phyloP scores from a whole-genome alignment of 2,888 invertebrate genomes.

The Furcula furcula region DNA sequence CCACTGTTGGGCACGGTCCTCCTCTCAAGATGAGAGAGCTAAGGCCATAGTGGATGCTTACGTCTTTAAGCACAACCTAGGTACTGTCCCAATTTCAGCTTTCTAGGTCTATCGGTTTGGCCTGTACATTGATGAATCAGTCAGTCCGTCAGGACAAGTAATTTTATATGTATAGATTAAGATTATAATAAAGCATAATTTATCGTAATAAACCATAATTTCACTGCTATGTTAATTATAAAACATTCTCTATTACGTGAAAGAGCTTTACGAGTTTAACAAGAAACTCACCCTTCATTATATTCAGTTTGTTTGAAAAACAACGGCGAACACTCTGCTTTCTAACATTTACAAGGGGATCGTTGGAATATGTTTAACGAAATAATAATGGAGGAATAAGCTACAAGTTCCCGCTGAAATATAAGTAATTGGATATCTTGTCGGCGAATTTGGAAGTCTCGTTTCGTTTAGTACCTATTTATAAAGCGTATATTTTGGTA shows the following conservation, averaged over 20 bases:
- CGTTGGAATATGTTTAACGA: conserved; percentile 20
- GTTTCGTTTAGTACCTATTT: background rate
- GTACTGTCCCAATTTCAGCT: too few relatives aligned
- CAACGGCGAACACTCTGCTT: conserved; percentile 10
- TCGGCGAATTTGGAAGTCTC: background rate
- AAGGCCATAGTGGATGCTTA: too few relatives aligned
- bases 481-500: too few relatives aligned
- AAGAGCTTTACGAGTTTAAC: conserved; percentile 14
- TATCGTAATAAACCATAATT: background rate
- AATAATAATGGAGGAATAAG: conserved; percentile 19
- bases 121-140: too few relatives aligned
- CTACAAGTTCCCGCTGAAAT: conserved; percentile 6
- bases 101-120: too few relatives aligned
- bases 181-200: too few relatives aligned
- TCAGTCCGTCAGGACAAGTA: too few relatives aligned
- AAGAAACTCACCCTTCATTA: conserved; percentile 8
- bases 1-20: too few relatives aligned
- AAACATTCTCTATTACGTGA: conserved; percentile 5
- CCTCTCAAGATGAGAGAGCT: too few relatives aligned
- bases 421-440: conserved; percentile 22
- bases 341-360: conserved; percentile 12
- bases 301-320: conserved; percentile 22
- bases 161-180: too few relatives aligned
- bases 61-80: too few relatives aligned
- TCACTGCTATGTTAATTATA: background rate